Percentiles rank a stretch among this genome's conserved stretches.
phyloP scores from a whole-genome alignment of 2,113 vertebrate species.

The Pimephales promelas region DNA sequence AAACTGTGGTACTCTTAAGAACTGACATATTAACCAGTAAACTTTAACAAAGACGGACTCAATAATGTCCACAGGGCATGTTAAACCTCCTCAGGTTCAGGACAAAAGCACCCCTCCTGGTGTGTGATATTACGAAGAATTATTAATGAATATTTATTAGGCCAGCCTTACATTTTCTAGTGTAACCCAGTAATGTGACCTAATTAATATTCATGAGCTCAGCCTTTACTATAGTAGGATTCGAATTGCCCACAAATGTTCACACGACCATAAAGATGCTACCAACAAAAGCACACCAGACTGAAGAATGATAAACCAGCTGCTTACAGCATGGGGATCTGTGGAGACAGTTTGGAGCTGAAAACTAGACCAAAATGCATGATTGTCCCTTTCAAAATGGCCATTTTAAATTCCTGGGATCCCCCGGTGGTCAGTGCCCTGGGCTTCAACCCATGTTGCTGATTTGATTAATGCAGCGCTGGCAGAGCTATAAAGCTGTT shows the following conservation, averaged over 20 bases:
- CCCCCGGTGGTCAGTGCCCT: background rate
- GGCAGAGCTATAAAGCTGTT: conserved; percentile 11
- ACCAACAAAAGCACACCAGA: background rate
- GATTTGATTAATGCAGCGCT: conserved; percentile 16
- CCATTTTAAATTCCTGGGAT: background rate
- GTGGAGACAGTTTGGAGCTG: background rate
- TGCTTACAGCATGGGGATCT: background rate
- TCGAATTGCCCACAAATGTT: background rate
- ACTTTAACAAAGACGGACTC: background rate
- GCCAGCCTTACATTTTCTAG: background rate
- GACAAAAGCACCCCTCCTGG: background rate
- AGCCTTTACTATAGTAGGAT: background rate
- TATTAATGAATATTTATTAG: conserved; percentile 16
- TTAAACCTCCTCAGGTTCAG: background rate
- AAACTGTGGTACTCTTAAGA: background rate
- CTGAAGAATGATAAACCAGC: background rate
- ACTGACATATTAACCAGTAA: background rate
- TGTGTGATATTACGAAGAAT: background rate
- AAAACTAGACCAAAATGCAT: background rate
- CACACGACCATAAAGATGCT: background rate
- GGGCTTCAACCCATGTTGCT: conserved; percentile 15
- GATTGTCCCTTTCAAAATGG: background rate
- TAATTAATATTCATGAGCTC: background rate
- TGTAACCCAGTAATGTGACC: background rate
- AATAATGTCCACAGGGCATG: background rate